phyloP scores from a whole-genome alignment of 2,113 vertebrate genomes.

The Nipponia nippon region DNA sequence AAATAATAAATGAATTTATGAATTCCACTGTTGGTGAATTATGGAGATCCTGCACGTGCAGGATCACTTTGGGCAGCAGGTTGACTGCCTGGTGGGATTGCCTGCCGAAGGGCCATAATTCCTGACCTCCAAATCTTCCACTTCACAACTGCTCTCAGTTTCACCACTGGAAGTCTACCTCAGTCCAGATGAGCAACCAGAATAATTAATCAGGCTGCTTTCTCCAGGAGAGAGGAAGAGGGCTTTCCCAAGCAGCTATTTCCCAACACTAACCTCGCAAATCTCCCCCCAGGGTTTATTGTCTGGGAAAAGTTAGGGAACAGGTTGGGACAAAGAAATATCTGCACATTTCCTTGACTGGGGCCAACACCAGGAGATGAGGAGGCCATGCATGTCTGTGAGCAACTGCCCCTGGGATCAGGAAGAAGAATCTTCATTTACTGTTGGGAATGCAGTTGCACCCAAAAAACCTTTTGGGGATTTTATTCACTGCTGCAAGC shows the following conservation, averaged over 20 bases:
- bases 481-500: neutral
- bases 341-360: neutral
- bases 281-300: neutral
- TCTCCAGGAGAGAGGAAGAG: neutral
- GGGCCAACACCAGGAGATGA: neutral
- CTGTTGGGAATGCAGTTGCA: neutral
- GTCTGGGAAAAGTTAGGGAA: neutral
- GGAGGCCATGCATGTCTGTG: neutral
- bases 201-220: neutral
- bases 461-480: neutral
- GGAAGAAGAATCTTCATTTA: neutral
- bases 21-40: neutral
- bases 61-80: neutral
- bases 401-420: neutral
- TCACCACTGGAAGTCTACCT: neutral
- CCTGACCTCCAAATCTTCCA: neutral
- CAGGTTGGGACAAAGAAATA: neutral
- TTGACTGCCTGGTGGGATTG: neutral
- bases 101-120: neutral
- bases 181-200: neutral
- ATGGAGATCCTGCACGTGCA: neutral
- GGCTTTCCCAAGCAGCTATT: neutral
- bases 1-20: neutral
- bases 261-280: neutral
- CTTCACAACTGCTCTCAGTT: neutral